These are phyloP conservation scores for Drosophila emarginata DNA, from an alignment of 2,888 invertebrate species.

Conservation along the genomic window DNA sequence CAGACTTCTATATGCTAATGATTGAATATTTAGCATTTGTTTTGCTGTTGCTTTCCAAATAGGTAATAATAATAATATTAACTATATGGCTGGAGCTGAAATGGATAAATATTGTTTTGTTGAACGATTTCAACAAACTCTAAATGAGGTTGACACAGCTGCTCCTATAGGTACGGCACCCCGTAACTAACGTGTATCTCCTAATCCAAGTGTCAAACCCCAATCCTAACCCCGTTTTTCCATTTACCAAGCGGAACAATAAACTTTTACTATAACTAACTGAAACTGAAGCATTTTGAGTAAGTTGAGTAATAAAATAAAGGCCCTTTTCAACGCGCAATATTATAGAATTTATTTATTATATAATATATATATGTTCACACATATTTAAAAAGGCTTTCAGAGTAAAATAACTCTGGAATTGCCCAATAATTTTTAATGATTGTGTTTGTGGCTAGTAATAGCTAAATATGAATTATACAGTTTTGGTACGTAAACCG, in stretches of 20 bases:
- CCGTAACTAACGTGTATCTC: too few species aligned
- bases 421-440: not conserved
- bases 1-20: not conserved
- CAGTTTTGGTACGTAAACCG: not conserved
- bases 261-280: not conserved
- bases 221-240: not conserved
- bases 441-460: not conserved
- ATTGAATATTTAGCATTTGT: too few species aligned
- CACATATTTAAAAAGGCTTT: too few species aligned
- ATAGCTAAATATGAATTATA: not conserved
- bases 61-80: slow-evolving; percentile 22
- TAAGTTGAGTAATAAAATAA: slow-evolving; percentile 4
- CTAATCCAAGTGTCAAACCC: not conserved
- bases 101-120: slow-evolving; percentile 37
- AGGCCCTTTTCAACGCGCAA: not conserved
- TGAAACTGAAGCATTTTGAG: not conserved
- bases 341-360: too few species aligned
- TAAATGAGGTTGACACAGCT: slow-evolving; percentile 71
- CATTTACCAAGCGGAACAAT: not conserved
- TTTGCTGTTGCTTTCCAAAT: not conserved
- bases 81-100: slow-evolving; percentile 25
- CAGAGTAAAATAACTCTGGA: too few species aligned
- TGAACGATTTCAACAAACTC: slow-evolving; percentile 30
- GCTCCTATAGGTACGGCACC: slow-evolving; percentile 22
- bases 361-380: too few species aligned